Evolutionary conservation across 2,113 vertebrate genomes (phyloP), one percentile per base, ranked within the genome.

Genomic region (Lipophrys pholis): DNA sequence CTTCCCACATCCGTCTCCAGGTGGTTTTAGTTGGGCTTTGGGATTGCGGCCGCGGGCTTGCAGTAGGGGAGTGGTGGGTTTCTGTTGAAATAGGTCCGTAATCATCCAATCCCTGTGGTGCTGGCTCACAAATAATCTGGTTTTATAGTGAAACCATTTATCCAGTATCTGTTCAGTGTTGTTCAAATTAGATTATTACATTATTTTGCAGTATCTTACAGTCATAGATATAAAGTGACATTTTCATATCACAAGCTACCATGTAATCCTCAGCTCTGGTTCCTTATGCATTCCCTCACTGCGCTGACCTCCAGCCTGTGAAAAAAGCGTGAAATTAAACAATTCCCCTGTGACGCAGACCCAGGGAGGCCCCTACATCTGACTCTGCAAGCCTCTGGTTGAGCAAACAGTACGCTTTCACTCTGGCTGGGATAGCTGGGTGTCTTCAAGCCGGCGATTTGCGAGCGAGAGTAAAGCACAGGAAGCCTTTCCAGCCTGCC

Each of bases 261-360:
- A 35, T 59, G 17, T 61, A 39, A 67, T 77, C 57, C 16, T 48
- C 41, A 68, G 38, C 16, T 16, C 21, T 43, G 12, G 5, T 30
- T 68, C 71, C n/a, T 52, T 51, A 56, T 79, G 50, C 67, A 67
- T 76, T 60, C 30, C 69, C 39, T 69, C 55, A 75, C 64, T 81
- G 77, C 81, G 76, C 78, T 90, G 77, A 82, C 83, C 80, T 80
- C 49, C 52, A 76, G 72, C 76, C 58, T 82, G 81, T 85, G 76
- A 79, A 82, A 84, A 80, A 81, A 64, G 84, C 67, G 43, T 89
- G 85, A 87, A 87, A 87, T 85, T 59, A 83, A 86, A 82, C 77
- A 82, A 76, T 69, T 87, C 72, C 80, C 82, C 45, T 51, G 65
- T 57, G 78, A 69, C 5, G n/a, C 42, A 61, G 64, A 78, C 74